A percentile compares a stretch with the other conserved stretches of the same genome.
phyloP scores from a whole-genome alignment of 2,797 vertebrate species.

The Benthosema pterotum region DNA sequence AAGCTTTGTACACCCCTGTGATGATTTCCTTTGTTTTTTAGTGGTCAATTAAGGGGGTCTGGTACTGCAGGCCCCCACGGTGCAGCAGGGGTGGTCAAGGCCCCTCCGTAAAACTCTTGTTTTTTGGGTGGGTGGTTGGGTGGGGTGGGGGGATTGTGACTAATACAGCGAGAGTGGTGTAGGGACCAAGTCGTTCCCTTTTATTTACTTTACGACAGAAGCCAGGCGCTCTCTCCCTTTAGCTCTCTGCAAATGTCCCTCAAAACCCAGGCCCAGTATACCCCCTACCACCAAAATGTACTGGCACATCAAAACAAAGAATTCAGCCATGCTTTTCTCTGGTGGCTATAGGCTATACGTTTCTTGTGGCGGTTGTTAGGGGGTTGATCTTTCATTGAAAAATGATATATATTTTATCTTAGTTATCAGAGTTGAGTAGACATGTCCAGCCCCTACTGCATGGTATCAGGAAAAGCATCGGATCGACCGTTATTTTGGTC shows the following conservation, averaged over 20 bases:
- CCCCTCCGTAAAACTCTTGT: conserved; percentile 24
- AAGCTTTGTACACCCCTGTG: conserved; percentile 14
- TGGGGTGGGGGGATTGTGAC: conserved; percentile 36
- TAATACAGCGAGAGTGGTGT: conserved; percentile 17
- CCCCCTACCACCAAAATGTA: too few relatives aligned
- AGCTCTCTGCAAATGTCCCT: conserved; percentile 37
- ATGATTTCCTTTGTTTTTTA: conserved; percentile 65
- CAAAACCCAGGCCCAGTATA: not conserved
- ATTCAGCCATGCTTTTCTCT: too few relatives aligned
- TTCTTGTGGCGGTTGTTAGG: too few relatives aligned
- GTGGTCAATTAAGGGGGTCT: conserved; percentile 66
- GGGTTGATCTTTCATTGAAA: too few relatives aligned
- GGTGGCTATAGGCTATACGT: too few relatives aligned
- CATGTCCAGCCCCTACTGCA: too few relatives aligned
- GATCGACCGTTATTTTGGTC: too few relatives aligned
- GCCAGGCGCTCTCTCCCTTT: conserved; percentile 23
- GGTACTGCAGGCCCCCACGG: conserved; percentile 36
- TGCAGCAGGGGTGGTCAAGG: conserved; percentile 38
- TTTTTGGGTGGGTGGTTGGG: too few relatives aligned
- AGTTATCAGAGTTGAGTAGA: too few relatives aligned
- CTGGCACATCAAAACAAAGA: too few relatives aligned
- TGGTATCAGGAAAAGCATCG: too few relatives aligned
- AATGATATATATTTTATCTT: too few relatives aligned
- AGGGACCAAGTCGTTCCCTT: conserved; percentile 20
- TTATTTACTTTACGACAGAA: conserved; percentile 48